Base-by-base conservation (phyloP, 2,888 invertebrate species). In the Electrophaes corylata region DNA sequence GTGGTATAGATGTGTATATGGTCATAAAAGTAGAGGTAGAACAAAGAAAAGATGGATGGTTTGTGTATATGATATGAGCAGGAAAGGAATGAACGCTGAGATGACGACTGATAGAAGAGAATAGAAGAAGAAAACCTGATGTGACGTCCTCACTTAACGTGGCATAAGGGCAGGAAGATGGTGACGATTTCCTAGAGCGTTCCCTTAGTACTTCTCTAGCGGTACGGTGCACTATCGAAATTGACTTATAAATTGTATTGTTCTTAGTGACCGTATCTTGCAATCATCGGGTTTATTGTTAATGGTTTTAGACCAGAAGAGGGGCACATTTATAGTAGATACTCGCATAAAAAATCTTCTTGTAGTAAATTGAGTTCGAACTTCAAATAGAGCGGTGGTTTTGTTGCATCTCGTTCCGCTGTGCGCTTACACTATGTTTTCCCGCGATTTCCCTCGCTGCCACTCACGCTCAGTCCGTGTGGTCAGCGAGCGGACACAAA, bases 401-500 rank as follows among this genome's bases (percentile, higher is more conserved):
- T 29, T 29, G 64, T 62, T 70, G 72, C 73, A 75, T 79, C 71
- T 65, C 77, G 86, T 86, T 84, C 78, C 82, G 82, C 70, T 77
- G 73, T 46, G 63, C 73, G 65, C 70, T 62, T 63, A 43, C 69
- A 67, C 69, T 69, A 67, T 78, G 76, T 86, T 88, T 88, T 86
- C 84, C 79, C 72, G 76, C 79, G 88, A 89, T 90, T 90, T 89
- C 89, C 87, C 88, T 83, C 76, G 73, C 26, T 10, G 8, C 69
- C 59, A 64, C 71, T 70, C 72, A 62, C 70, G 70, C 76, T 75
- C 84, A 84, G 82, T 82, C 76, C 72, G 80, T 69, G 73, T 78
- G 76, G 75, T 71, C 80, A 75, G 71, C 75, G 76, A 72, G 78
- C 78, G 73, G 73, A 77, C 78, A 78, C 77, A 75, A 79, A 78